Base-by-base conservation (phyloP, 2,113 vertebrate genomes). In the Arvicanthis niloticus region DNA sequence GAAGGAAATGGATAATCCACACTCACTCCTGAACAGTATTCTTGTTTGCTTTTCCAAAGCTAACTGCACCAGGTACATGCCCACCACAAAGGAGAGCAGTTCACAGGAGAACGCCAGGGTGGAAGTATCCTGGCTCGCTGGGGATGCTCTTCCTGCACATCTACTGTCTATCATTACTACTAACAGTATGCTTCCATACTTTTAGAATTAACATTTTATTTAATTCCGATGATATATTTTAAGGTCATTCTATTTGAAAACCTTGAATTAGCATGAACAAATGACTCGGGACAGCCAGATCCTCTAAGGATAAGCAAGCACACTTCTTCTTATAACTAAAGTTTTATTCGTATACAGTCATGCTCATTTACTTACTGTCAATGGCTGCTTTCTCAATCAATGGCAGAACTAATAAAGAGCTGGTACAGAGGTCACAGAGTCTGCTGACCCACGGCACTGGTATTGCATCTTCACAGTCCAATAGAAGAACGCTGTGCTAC, bases 131-230 rank as follows among this genome's bases (percentile, higher is more conserved):
- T 16, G 31, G 22, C 70, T 29, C 58, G 68, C 19, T 72, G 37
- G 73, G 67, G 9, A n/a, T 40, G 78, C 8, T 42, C 26, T 21
- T 4, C 15, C 8, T 77, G 88, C 89, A 81, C 31, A 34, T 42
- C 0, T 31, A 51, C 4, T 70, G 9, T 62, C 67, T 5, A 86
- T 17, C 21, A 53, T 40, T 89, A 73, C 90, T 78, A 67, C 72
- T 51, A 48, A 48, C 0, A 51, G 53, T 89, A 26, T 24, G 67
- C 31, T 88, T 93, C 84, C 70, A 77, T 45, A 56, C 80, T 88
- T n/a, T 88, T 84, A 82, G 42, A 93, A 92, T 19, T 78, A 53
- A 95, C 91, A 10, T 62, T 62, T 42, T 78, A 80, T 88, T 91
- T 77, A 65, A 93, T 80, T 56, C 68, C 31, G 26, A 81, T 84